Evolutionary conservation across 2,888 invertebrate species (phyloP).

Genomic region (Napeogenes sylphis): DNA sequence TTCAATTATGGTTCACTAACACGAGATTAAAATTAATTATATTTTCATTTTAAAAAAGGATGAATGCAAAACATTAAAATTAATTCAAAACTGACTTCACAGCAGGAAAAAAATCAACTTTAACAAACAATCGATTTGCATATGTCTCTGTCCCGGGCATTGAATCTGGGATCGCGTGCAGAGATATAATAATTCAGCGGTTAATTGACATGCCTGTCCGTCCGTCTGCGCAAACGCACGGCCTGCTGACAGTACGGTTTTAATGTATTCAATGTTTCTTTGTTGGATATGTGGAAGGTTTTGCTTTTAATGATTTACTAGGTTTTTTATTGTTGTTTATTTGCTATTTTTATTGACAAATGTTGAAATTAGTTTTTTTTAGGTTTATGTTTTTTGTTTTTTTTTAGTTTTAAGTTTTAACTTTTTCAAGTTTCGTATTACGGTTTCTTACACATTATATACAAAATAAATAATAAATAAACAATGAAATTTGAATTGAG

Average conservation of each 20-base stretch:
- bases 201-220: conserved; percentile 54
- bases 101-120: conserved; percentile 17
- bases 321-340: background rate
- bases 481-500: too few relatives aligned
- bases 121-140: conserved; percentile 33
- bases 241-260: conserved; percentile 24
- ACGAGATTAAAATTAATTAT: background rate
- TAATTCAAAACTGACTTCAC: conserved; percentile 1
- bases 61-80: background rate
- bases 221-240: conserved; percentile 29
- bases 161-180: conserved; percentile 42
- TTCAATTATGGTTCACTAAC: too few relatives aligned
- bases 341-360: background rate
- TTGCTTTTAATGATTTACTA: conserved; percentile 4
- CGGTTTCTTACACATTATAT: too few relatives aligned
- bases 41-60: too few relatives aligned
- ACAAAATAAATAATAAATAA: too few relatives aligned
- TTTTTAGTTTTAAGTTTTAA: too few relatives aligned
- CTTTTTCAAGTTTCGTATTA: too few relatives aligned
- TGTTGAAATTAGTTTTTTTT: background rate
- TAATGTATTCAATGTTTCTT: conserved; percentile 24
- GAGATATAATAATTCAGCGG: conserved; percentile 46
- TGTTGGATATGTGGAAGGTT: conserved; percentile 16
- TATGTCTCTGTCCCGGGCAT: conserved; percentile 34
- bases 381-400: too few relatives aligned